phyloP scores from a whole-genome alignment of 2,888 invertebrate species.

The Yponomeuta cagnagella region DNA sequence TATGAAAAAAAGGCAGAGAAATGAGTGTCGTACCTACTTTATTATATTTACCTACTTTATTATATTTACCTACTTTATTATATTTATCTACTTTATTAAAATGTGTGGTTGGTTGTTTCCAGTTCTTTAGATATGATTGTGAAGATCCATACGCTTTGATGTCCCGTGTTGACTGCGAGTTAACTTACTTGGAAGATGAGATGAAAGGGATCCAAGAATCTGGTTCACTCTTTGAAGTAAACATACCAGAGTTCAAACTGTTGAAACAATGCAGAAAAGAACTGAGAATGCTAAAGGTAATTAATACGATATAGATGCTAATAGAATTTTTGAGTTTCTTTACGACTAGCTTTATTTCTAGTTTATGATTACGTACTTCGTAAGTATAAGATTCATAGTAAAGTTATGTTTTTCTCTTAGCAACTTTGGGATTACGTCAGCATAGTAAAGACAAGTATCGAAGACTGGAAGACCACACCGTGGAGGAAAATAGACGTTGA shows the following conservation, averaged over 20 bases:
- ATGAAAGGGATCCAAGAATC: slow-evolving; percentile 92
- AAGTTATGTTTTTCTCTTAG: slow-evolving; percentile 50
- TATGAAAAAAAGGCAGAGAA: no score
- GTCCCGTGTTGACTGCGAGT: slow-evolving; percentile 86
- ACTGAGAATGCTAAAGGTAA: slow-evolving; percentile 88
- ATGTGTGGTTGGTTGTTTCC: slow-evolving; percentile 13
- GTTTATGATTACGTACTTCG: no score
- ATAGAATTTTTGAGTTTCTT: neutral
- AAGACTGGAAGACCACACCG: slow-evolving; percentile 97
- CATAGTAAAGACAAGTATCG: slow-evolving; percentile 92
- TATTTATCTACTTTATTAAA: no score
- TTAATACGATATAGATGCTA: neutral
- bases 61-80: no score
- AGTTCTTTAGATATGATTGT: slow-evolving; percentile 85
- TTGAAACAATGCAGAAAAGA: slow-evolving; percentile 95
- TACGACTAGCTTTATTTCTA: neutral
- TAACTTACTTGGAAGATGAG: slow-evolving; percentile 87
- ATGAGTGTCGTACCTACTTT: no score
- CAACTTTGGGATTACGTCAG: slow-evolving; percentile 97
- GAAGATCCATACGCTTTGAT: slow-evolving; percentile 83
- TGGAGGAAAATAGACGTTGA: slow-evolving; percentile 98
- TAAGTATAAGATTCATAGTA: neutral
- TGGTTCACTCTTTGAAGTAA: slow-evolving; percentile 95
- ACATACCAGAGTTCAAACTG: slow-evolving; percentile 94
- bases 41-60: no score